Evolutionary conservation across 2,888 invertebrate species (phyloP), one percentile per base, ranked within the genome.

Genomic region (Macaria liturata): DNA sequence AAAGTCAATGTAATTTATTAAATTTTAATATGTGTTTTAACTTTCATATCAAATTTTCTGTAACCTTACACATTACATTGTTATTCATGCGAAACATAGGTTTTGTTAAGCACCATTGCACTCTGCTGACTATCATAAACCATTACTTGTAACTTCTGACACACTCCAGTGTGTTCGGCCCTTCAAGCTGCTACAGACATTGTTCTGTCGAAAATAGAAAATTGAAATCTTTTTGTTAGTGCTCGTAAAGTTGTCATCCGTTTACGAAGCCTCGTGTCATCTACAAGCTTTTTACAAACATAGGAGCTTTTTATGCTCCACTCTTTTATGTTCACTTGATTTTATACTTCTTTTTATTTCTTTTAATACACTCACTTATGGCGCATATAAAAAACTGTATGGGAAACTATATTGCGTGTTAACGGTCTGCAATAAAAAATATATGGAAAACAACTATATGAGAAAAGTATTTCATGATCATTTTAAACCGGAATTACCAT

Each of bases 181-280:
- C 8, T 3, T 20, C 7, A 45, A 9, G 8, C 34, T 68, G 69
- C 64, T 70, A 57, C 54, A 59, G 61, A 69, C 64, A 65, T 55
- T 65, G 64, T 64, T 66, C 57, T 64, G 57, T 59, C 62, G 60
- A 66, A 66, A 70, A 68, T 74, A 69, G 72, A 75, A 77, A 72
- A 78, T 78, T 75, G 74, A 75, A 75, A 74, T 72, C 71, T 59
- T 76, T 75, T 74, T 75, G 62, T 69, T 67, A 67, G 70, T 64
- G 72, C 67, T 75, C 75, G 71, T 74, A 75, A 75, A 76, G 64
- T 64, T 64, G 61, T 57, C 66, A 69, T 67, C 60, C 66, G 61
- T 70, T 68, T 61, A 62, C 59, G 51, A 7, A 55, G 55, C 49
- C 42, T 40, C 53, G 53, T 53, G 53, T 60, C 55, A 46, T 53